These are phyloP conservation scores for Lichenostomus cassidix DNA, from an alignment of 2,113 vertebrate species.

Conservation along the genomic window DNA sequence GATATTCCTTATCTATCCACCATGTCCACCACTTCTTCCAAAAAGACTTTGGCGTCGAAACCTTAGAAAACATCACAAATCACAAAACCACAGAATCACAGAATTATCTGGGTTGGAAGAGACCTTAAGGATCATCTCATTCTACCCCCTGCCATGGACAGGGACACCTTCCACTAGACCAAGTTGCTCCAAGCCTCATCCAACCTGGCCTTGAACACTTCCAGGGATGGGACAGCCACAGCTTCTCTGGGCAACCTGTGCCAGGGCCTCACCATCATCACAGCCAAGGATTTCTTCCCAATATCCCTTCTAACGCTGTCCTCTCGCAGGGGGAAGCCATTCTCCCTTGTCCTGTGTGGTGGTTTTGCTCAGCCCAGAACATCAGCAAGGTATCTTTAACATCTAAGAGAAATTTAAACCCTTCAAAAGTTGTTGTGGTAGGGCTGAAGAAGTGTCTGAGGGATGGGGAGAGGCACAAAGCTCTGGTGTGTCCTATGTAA, in stretches of 20 bases:
- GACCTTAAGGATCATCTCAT: neutral
- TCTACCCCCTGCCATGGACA: neutral
- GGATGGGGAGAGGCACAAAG: too few species aligned
- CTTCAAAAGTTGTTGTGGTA: too few species aligned
- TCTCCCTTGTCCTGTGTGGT: too few species aligned
- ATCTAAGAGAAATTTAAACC: too few species aligned
- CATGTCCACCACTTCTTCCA: neutral
- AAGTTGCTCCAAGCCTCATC: neutral
- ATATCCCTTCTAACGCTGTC: neutral
- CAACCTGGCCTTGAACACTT: neutral
- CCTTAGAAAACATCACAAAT: neutral
- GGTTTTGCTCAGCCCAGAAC: too few species aligned
- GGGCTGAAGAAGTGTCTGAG: too few species aligned
- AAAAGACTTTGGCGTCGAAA: neutral
- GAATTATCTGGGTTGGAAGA: neutral
- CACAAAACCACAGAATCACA: neutral
- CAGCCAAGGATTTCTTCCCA: neutral
- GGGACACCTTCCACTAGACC: neutral
- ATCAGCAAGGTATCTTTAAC: too few species aligned
- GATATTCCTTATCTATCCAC: neutral
- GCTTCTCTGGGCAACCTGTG: neutral
- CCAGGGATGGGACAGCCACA: neutral
- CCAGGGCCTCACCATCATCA: neutral
- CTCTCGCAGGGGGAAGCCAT: neutral
- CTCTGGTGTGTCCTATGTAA: too few species aligned